These are phyloP conservation scores for Lineus longissimus DNA, from an alignment of 1,140 invertebrate species.

Conservation along the genomic window DNA sequence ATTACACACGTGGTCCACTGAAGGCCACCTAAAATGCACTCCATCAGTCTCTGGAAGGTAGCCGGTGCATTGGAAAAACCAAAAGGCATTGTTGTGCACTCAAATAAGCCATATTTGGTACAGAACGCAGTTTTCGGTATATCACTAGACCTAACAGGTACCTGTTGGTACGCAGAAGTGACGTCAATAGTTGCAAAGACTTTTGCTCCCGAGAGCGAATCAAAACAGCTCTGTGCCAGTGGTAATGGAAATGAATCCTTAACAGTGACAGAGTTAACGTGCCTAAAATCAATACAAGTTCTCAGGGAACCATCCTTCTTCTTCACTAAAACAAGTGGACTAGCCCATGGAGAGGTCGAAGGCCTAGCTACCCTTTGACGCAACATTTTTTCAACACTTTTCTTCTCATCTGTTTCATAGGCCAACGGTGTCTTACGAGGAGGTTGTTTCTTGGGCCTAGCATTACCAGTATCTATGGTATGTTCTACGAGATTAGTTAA, in stretches of 20 bases:
- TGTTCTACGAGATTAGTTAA: conserved; percentile 12
- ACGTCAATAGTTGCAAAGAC: conserved; percentile 53
- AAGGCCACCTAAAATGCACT: not conserved
- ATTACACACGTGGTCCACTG: not conserved
- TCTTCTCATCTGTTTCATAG: too few species aligned
- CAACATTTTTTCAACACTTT: too few species aligned
- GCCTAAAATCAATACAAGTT: conserved; percentile 53
- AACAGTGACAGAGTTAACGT: conserved; percentile 49
- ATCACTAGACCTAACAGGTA: conserved; percentile 33
- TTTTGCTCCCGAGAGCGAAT: conserved; percentile 34
- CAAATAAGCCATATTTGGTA: not conserved
- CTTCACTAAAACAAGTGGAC: not conserved
- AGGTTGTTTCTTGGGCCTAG: conserved; percentile 9
- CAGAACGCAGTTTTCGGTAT: conserved; percentile 33
- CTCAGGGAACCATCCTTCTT: conserved; percentile 13
- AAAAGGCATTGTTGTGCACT: conserved; percentile 3
- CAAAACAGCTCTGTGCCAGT: conserved; percentile 51
- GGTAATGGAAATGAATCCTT: conserved; percentile 57
- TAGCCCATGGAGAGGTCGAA: conserved; percentile 3
- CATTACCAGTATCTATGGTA: conserved; percentile 8
- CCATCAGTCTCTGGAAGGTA: conserved; percentile 24
- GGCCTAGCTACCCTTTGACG: conserved; percentile 2
- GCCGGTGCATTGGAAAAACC: conserved; percentile 15
- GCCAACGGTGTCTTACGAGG: too few species aligned
- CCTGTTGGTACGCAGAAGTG: conserved; percentile 33